These are phyloP conservation scores for Osmoderma eremita DNA, from an alignment of 2,888 invertebrate species.

Conservation along the genomic window DNA sequence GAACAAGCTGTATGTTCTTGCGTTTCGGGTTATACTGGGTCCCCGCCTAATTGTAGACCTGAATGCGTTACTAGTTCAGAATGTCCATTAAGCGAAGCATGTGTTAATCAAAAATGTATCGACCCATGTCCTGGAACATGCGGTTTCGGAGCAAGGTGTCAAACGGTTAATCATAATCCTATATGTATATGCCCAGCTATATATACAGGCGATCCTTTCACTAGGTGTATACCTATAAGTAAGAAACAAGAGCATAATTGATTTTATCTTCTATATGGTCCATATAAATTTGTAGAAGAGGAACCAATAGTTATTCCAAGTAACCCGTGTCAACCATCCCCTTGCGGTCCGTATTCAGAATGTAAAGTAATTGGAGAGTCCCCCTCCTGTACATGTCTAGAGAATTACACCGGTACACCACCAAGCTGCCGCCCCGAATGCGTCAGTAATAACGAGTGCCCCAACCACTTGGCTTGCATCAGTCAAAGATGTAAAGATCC, in stretches of 20 bases:
- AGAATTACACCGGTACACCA: slow-evolving; percentile 71
- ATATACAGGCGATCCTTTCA: slow-evolving; percentile 68
- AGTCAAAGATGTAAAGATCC: slow-evolving; percentile 81
- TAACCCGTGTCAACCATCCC: slow-evolving; percentile 75
- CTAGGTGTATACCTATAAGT: slow-evolving; percentile 65
- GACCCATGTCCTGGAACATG: slow-evolving; percentile 69
- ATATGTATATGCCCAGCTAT: slow-evolving; percentile 68
- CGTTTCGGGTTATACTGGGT: slow-evolving; percentile 64
- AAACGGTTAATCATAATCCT: slow-evolving; percentile 69
- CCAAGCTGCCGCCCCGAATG: slow-evolving; percentile 82
- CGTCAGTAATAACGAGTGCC: slow-evolving; percentile 76
- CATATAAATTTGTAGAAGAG: slow-evolving; percentile 42
- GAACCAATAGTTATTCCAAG: slow-evolving; percentile 48
- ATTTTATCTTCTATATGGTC: not conserved
- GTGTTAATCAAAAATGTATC: slow-evolving; percentile 67
- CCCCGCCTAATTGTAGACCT: slow-evolving; percentile 66
- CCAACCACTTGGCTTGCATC: slow-evolving; percentile 76
- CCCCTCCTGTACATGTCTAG: slow-evolving; percentile 71
- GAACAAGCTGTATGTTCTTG: slow-evolving; percentile 68
- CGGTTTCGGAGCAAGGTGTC: slow-evolving; percentile 67
- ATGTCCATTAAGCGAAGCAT: slow-evolving; percentile 67
- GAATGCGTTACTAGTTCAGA: slow-evolving; percentile 68
- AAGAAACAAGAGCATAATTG: slow-evolving; percentile 8
- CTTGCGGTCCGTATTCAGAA: slow-evolving; percentile 76
- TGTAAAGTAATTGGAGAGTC: slow-evolving; percentile 67